These are phyloP conservation scores for Nannobrachium achirus DNA, from an alignment of 2,113 vertebrate species.

Conservation along the genomic window DNA sequence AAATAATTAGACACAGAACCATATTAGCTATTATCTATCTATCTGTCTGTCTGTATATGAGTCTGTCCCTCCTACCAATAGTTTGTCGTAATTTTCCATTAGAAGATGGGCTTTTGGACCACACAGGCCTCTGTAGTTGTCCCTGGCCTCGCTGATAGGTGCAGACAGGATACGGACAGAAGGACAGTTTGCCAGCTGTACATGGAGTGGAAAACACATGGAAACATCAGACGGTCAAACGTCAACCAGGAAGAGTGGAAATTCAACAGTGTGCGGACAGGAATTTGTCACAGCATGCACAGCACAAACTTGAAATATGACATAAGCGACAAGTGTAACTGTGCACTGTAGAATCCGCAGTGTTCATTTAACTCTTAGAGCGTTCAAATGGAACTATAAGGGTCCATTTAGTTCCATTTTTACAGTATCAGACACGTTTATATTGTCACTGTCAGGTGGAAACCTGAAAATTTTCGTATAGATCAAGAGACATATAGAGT, in stretches of 20 bases:
- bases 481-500: no score
- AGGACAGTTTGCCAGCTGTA: slow-evolving; percentile 27
- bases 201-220: not conserved
- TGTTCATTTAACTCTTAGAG: no score
- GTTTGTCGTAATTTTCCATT: slow-evolving; percentile 7
- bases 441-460: no score
- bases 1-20: not conserved
- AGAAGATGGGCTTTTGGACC: not conserved
- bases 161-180: slow-evolving; percentile 25
- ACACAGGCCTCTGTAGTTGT: slow-evolving; percentile 33
- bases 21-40: not conserved
- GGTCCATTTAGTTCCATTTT: no score
- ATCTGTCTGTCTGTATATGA: not conserved
- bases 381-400: no score
- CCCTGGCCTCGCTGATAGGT: slow-evolving; percentile 40
- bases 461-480: no score
- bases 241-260: not conserved
- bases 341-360: no score
- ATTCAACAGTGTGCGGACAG: not conserved
- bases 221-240: not conserved
- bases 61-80: slow-evolving; percentile 23
- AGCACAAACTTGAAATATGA: no score
- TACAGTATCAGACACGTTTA: no score
- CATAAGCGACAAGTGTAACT: no score
- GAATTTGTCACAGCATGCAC: no score